Base-by-base conservation (phyloP, 2,888 invertebrate species). In the Dryomyza anilis region DNA sequence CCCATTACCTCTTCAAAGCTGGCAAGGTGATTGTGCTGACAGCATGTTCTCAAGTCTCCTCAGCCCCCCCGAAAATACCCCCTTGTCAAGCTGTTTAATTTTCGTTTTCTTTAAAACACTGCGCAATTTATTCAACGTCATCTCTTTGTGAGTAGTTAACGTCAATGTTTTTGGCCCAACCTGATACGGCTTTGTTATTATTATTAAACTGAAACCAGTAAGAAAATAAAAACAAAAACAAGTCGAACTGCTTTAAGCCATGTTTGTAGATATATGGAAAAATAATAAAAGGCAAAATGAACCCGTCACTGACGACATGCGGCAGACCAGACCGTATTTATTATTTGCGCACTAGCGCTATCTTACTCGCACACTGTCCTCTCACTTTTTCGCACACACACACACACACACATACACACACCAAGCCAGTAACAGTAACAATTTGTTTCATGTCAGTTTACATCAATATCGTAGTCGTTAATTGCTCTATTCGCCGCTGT, bases 61-160 rank as follows among this genome's bases (percentile, higher is more conserved):
- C 55, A 33, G 7, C 19, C 10, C 27, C 3, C 39, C 2, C 43
- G 3, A 25, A 14, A 12, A 14, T 33, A 33, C 55, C 19, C 53
- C 29, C n/a, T 55, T 5, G 5, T 33, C 16, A 8, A 10, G 10
- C 16, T 21, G 45, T 12, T 45, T 33, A 12, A 25, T 23, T 45
- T 58, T 58, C 48, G 27, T 58, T 33, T 59, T 21, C 21, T 59
- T 60, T 25, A 25, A 52, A 50, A 8, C 36, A 60, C 60, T 60
- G 52, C 60, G 60, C 60, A 60, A 60, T 60, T 60, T 39, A 60
- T 52, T 27, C 39, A 39, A 27, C 52, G 52, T 25, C 50, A 50
- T 12, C 23, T 27, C 25, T n/a, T n/a, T n/a, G n/a, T n/a, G 4
- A n/a, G 60, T 50, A 39, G 25, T 50, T 60, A 60, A 50, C 60